phyloP scores from a whole-genome alignment of 2,888 invertebrate genomes.

The Tenthredo scrophulariae region DNA sequence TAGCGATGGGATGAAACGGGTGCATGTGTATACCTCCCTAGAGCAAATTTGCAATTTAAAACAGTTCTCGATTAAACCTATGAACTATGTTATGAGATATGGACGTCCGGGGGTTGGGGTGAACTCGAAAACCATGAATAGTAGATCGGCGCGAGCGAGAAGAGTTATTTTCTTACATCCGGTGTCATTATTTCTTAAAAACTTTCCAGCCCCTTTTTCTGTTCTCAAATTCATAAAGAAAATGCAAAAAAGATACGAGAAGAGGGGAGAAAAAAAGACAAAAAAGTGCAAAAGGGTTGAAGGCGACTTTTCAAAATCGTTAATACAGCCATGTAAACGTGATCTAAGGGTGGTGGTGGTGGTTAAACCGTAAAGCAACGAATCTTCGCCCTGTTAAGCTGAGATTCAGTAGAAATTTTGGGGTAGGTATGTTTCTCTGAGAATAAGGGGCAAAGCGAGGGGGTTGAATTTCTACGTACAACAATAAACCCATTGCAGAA shows the following conservation, averaged over 20 bases:
- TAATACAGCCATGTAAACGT: no score
- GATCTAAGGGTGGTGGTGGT: background rate
- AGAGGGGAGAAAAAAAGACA: background rate
- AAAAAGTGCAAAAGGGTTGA: background rate
- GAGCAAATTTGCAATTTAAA: constrained; percentile 66
- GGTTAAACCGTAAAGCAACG: background rate
- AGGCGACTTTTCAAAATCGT: background rate
- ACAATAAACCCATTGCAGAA: constrained; percentile 29
- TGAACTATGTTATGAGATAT: constrained; percentile 36
- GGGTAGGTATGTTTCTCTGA: background rate
- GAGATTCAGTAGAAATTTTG: background rate
- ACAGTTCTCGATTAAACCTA: constrained; percentile 66
- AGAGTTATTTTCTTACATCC: background rate
- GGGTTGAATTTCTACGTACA: background rate
- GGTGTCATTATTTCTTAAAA: background rate
- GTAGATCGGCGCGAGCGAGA: background rate
- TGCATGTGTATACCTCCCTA: background rate
- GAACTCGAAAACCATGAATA: background rate
- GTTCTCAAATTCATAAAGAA: background rate
- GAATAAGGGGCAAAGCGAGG: background rate
- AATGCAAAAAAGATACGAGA: background rate
- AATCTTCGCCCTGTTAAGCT: background rate
- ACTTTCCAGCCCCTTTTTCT: background rate
- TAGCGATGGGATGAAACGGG: background rate
- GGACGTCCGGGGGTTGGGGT: background rate